Evolutionary conservation across 1,140 invertebrate species (phyloP).

Genomic region (Drosophila auraria): DNA sequence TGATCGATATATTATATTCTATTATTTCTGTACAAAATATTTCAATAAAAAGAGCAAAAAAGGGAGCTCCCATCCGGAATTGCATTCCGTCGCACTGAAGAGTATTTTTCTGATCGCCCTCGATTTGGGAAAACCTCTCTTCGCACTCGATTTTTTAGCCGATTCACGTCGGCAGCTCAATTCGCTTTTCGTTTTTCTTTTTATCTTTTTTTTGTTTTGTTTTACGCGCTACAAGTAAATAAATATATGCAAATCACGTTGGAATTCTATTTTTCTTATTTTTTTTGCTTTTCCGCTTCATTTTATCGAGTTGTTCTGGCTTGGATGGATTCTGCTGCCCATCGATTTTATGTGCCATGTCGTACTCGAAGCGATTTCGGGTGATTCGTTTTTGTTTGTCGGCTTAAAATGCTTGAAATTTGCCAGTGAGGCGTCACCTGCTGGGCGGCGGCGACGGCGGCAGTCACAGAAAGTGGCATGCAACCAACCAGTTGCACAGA

Average conservation of each 20-base stretch:
- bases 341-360: conserved; percentile 72
- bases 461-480: conserved; percentile 37
- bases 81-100: conserved; percentile 9
- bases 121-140: not conserved
- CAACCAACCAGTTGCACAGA: conserved; percentile 72
- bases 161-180: conserved; percentile 56
- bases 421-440: conserved; percentile 30
- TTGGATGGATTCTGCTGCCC: conserved; percentile 38
- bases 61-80: not conserved
- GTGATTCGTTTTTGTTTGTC: conserved; percentile 52
- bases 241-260: conserved; percentile 82
- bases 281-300: conserved; percentile 2
- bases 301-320: conserved; percentile 25
- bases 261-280: conserved; percentile 50
- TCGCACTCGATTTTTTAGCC: conserved; percentile 18
- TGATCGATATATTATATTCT: not conserved
- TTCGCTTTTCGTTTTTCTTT: conserved; percentile 34
- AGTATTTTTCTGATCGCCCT: conserved; percentile 20
- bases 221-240: conserved; percentile 55
- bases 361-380: conserved; percentile 52
- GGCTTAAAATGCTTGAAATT: conserved; percentile 46
- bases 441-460: conserved; percentile 23
- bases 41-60: not conserved
- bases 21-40: not conserved
- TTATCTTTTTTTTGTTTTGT: conserved; percentile 28